These are phyloP conservation scores for Catocala fraxini DNA, from an alignment of 2,888 invertebrate genomes.

Conservation along the genomic window DNA sequence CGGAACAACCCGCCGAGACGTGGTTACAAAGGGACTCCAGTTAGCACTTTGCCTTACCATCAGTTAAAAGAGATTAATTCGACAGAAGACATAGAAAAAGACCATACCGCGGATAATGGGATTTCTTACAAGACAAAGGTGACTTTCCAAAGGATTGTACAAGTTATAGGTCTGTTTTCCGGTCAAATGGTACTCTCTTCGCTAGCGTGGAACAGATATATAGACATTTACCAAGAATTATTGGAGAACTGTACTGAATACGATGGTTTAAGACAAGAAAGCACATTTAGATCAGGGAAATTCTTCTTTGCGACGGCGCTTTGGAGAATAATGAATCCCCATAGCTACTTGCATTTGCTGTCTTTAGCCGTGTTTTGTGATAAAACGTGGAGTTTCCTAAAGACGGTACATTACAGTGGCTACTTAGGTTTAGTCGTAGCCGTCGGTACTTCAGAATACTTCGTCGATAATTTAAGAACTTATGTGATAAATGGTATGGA, in stretches of 20 bases:
- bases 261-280: constrained; percentile 82
- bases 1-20: constrained; percentile 91
- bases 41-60: constrained; percentile 86
- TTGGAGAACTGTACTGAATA: constrained; percentile 89
- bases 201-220: constrained; percentile 94
- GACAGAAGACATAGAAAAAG: constrained; percentile 80
- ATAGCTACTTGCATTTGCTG: constrained; percentile 91
- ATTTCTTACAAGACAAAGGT: constrained; percentile 90
- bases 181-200: constrained; percentile 92
- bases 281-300: constrained; percentile 90
- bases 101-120: constrained; percentile 79
- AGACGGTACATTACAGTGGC: constrained; percentile 90
- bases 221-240: constrained; percentile 92
- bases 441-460: constrained; percentile 91
- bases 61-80: constrained; percentile 80
- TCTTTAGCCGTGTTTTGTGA: constrained; percentile 94
- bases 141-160: constrained; percentile 89
- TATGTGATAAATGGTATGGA: constrained; percentile 60
- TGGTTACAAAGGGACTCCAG: constrained; percentile 89
- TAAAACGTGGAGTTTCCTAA: constrained; percentile 93
- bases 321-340: constrained; percentile 94
- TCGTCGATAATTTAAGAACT: constrained; percentile 71
- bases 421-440: constrained; percentile 90
- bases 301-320: constrained; percentile 92
- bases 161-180: constrained; percentile 89